Evolutionary conservation across 2,113 vertebrate genomes (phyloP).

Genomic region (Cathartes aura): DNA sequence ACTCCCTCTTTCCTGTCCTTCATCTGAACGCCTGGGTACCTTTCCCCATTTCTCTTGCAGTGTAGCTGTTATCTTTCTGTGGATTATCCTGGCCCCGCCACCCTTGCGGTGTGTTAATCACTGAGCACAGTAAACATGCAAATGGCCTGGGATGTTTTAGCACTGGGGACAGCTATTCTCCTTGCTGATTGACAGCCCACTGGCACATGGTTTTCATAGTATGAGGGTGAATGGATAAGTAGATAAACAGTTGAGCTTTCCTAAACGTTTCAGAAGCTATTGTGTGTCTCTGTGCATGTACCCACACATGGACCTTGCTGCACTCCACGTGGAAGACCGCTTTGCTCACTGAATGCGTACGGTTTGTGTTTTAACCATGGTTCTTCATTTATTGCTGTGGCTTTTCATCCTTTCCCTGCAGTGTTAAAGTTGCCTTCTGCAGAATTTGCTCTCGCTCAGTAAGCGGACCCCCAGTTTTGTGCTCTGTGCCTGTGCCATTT

Average conservation of each 20-base stretch:
- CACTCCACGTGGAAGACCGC: rapidly evolving
- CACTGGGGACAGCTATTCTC: background rate
- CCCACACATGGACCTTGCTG: background rate
- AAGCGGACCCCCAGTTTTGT: background rate
- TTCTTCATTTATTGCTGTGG: background rate
- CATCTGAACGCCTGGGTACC: background rate
- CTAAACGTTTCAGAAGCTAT: background rate
- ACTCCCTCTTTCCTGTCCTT: background rate
- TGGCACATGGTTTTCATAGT: background rate
- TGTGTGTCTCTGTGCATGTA: background rate
- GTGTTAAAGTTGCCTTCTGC: background rate
- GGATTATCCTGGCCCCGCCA: background rate
- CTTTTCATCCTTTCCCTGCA: background rate
- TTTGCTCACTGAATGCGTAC: background rate
- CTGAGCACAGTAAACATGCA: background rate
- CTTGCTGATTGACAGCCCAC: background rate
- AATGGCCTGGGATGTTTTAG: background rate
- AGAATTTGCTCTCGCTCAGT: background rate
- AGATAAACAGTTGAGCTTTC: background rate
- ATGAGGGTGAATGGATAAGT: background rate
- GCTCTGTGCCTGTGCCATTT: background rate
- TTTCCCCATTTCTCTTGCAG: background rate
- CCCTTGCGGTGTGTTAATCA: background rate
- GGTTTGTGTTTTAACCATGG: background rate
- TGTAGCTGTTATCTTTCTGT: background rate